These are phyloP conservation scores for Himalopsyche kuldschensis DNA, from an alignment of 2,888 invertebrate species.

Conservation along the genomic window DNA sequence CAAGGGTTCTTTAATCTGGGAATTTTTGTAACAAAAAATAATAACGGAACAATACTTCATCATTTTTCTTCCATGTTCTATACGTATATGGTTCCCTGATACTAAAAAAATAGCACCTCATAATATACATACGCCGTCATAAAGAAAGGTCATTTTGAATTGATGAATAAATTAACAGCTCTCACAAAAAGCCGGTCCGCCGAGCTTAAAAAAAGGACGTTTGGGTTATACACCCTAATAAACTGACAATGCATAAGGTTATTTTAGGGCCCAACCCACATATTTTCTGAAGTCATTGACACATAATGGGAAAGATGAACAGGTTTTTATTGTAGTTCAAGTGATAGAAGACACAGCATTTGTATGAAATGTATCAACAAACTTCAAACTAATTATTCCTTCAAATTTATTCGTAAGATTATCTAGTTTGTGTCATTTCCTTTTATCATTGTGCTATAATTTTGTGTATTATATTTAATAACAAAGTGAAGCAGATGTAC, in stretches of 20 bases:
- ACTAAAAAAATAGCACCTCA: slow-evolving; percentile 1
- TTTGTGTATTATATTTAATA: too few species aligned
- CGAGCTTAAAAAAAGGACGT: slow-evolving; percentile 1
- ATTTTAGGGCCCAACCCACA: background rate
- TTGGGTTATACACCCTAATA: background rate
- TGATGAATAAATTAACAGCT: background rate
- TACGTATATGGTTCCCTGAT: background rate
- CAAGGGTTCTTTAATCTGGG: background rate
- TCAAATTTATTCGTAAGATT: too few species aligned
- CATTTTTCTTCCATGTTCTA: background rate
- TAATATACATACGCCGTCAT: background rate
- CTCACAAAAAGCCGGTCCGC: background rate
- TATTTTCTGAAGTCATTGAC: background rate
- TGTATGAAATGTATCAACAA: too few species aligned
- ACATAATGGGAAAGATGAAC: background rate
- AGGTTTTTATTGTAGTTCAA: background rate
- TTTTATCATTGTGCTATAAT: too few species aligned
- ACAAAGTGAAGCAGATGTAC: too few species aligned
- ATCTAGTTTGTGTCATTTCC: too few species aligned
- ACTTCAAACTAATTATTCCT: too few species aligned
- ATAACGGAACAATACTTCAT: background rate
- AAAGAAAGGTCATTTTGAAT: background rate
- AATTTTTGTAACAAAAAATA: background rate
- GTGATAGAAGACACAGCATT: background rate
- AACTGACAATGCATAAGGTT: background rate